Evolutionary conservation across 2,888 invertebrate species (phyloP).

Genomic region (Diaphora mendica): DNA sequence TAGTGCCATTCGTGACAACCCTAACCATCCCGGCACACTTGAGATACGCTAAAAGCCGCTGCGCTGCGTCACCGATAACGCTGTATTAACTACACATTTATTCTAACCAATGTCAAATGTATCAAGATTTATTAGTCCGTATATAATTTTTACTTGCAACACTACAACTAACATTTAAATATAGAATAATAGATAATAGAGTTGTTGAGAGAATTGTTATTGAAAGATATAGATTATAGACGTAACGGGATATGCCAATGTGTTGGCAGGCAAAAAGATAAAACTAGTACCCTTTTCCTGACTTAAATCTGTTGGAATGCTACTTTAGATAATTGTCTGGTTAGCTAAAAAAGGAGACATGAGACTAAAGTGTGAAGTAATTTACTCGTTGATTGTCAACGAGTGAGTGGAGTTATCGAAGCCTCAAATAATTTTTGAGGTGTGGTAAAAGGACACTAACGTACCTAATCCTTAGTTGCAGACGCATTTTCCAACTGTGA

Average conservation of each 20-base stretch:
- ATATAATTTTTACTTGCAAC: constrained; percentile 46
- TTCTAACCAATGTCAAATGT: constrained; percentile 50
- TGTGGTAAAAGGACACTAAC: no score
- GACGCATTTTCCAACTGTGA: no score
- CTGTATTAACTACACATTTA: constrained; percentile 53
- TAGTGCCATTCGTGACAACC: constrained; percentile 29
- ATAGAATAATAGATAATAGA: neutral
- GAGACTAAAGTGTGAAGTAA: no score
- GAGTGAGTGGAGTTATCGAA: no score
- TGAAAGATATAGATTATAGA: neutral
- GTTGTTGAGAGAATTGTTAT: neutral
- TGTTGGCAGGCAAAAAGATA: neutral
- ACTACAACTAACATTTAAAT: constrained; percentile 9
- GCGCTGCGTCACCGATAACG: constrained; percentile 49
- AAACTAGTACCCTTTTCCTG: no score
- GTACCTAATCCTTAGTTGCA: no score
- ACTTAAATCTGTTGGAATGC: no score
- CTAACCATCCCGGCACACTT: constrained; percentile 40
- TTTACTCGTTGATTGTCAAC: no score
- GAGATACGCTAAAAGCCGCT: constrained; percentile 60
- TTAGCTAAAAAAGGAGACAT: no score
- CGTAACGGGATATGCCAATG: neutral
- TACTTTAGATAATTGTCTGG: no score
- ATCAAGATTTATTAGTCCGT: constrained; percentile 50
- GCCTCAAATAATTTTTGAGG: no score